These are phyloP conservation scores for Formica exsecta DNA, from an alignment of 1,140 invertebrate genomes.

Conservation along the genomic window DNA sequence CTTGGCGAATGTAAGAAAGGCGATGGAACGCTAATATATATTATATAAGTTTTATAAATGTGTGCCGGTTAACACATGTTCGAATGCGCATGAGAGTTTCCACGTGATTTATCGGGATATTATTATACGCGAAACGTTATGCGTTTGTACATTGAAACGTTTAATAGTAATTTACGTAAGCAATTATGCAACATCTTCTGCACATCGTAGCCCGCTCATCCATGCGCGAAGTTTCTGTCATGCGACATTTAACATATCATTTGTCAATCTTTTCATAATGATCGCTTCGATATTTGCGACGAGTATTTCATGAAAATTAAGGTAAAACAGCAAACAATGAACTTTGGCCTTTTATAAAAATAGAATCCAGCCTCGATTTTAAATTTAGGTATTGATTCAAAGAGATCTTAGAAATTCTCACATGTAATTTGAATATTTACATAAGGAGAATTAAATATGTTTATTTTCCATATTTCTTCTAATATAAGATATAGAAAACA, in stretches of 20 bases:
- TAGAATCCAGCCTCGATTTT: slow-evolving; percentile 11
- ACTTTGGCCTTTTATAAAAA: slow-evolving; percentile 12
- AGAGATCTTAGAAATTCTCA: not conserved
- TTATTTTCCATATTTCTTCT: too few species aligned
- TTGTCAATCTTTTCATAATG: not conserved
- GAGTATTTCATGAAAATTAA: not conserved
- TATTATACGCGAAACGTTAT: not conserved
- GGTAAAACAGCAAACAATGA: not conserved
- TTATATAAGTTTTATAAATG: slow-evolving; percentile 49
- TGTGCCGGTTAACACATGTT: slow-evolving; percentile 1
- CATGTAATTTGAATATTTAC: too few species aligned
- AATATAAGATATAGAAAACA: too few species aligned
- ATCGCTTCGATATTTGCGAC: not conserved
- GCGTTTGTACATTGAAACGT: not conserved
- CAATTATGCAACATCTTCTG: slow-evolving; percentile 25
- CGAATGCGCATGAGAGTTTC: not conserved
- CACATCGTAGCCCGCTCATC: not conserved
- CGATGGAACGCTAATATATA: not conserved
- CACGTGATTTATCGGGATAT: slow-evolving; percentile 29
- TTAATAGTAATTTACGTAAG: slow-evolving; percentile 55
- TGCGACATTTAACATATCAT: slow-evolving; percentile 22
- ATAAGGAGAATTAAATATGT: too few species aligned
- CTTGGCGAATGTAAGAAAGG: slow-evolving; percentile 22
- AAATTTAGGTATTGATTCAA: not conserved
- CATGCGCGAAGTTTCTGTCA: not conserved